Base-by-base conservation (phyloP, 2,888 invertebrate genomes). In the Urechis unicinctus region DNA sequence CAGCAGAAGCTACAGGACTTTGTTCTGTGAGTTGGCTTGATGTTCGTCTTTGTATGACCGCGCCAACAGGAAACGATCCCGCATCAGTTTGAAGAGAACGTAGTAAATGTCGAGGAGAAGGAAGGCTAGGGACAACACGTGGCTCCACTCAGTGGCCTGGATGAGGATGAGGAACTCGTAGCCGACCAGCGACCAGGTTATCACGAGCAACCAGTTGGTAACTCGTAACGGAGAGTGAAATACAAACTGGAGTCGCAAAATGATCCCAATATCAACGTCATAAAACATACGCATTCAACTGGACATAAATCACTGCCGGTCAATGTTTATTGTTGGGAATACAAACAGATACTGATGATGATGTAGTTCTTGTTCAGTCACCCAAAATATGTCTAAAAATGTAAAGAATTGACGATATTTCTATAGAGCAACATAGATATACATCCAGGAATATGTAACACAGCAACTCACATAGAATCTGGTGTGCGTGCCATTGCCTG, bases 91-190 rank as follows among this genome's bases (percentile, higher is more conserved):
- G 77, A 92, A 96, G 46, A 96, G 82, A 0, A 91, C 88, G 71
- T 89, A 88, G 79, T 94, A 93, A 78, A 94, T 95, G 61, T 89
- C 89, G 72, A 93, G 87, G 36, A 94, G 83, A 48, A 96, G 81
- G 58, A 93, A 83, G 3, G 90, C 85, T 67, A 93, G 83, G 1
- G 94, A 89, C 48, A 95, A 77, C 58, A 93, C 85, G 74, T 91
- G 88, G 80, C 94, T 90, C 96, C 96, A 97, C 66, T 92, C 88
- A 42, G 85, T 83, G 21, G 88, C 86, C 62, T 88, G 84, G 66
- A 89, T 83, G 13, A 96, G 80, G 31, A 91, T 81, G 52, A 87
- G 83, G 57, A 96, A 81, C 78, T 94, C 90, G 48, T 88, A 82
- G 0, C 87, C 75, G 48, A 95, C 85, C 47, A 82, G 68, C 4